phyloP scores from a whole-genome alignment of 2,797 vertebrate genomes.

The Harpagifer antarcticus region DNA sequence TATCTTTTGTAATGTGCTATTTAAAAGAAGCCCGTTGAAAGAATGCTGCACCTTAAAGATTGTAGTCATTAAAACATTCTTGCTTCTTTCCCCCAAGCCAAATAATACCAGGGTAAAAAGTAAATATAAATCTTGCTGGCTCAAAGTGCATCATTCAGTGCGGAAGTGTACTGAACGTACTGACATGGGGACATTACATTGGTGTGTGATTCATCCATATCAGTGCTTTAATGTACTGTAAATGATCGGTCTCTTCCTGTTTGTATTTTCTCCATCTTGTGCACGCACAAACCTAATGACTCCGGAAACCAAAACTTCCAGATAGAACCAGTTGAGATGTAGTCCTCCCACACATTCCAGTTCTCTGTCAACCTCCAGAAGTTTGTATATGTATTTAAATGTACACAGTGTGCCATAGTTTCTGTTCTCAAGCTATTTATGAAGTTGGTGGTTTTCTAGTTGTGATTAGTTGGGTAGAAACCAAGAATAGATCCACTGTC shows the following conservation, averaged over 20 bases:
- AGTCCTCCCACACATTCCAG: slow-evolving; percentile 10
- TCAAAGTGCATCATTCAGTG: neutral
- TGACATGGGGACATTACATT: neutral
- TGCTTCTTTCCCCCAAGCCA: neutral
- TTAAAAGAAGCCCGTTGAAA: neutral
- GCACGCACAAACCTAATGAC: neutral
- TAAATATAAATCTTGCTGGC: neutral
- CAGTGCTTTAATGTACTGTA: neutral
- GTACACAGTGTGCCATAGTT: slow-evolving; percentile 47
- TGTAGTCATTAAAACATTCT: neutral
- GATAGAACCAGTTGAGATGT: neutral
- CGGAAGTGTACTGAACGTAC: neutral
- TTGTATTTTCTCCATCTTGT: neutral
- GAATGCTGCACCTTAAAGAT: neutral
- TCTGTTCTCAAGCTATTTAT: slow-evolving; percentile 36
- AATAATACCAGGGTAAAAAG: neutral
- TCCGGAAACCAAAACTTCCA: neutral
- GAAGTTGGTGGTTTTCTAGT: slow-evolving; percentile 10
- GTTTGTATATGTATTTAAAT: slow-evolving; percentile 4
- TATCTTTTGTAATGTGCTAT: neutral
- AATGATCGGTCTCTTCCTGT: neutral
- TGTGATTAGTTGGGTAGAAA: slow-evolving; percentile 4
- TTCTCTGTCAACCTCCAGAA: slow-evolving; percentile 8
- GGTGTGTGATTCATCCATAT: neutral
- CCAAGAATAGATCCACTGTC: neutral